Base-by-base conservation (phyloP, 2,797 vertebrate species). In the Pampus argenteus region DNA sequence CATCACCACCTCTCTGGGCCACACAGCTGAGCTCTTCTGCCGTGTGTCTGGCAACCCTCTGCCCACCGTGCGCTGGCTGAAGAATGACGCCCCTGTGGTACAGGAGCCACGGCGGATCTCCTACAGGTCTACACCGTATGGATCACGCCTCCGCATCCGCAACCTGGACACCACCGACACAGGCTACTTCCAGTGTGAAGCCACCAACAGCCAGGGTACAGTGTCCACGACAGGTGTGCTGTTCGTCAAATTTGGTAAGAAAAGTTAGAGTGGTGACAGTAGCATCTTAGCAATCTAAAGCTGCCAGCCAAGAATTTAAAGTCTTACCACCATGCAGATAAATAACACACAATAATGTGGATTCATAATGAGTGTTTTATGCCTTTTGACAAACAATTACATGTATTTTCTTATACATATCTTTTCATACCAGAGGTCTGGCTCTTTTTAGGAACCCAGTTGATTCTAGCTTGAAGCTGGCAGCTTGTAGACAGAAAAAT, bases 151-250 rank as follows among this genome's bases (percentile, higher is more conserved):
- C 38, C 94, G 98, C 5, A 99, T 99, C 72, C 94, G 96, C 65
- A 98, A 99, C 91, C 95, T 99, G 2, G 97, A 99, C 90, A 99
- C 98, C 0, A 99, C 98, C 0, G 98, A 99, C 86, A 99, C 98
- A 0, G 98, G 98, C 51, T 99, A 99, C 91, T 99, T 99, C 94
- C 98, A 99, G 92, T 99, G 98, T 0, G 94, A 97, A 13, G 98
- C 98, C 1, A 95, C 94, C 13, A 99, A 97, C 3, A 92, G 82
- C 84, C 93, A 95, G 25, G 97, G 96, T 22, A 95, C 94, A 0
- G 98, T 99, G 1, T 98, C 98, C 38, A 98, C 97, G 2, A 99
- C 97, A 0, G 98, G 98, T 0, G 97, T 99, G 71, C 92, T 99
- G 47, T 99, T 97, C 2, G 98, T 99, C 18, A 99, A 99, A 81